phyloP scores from a whole-genome alignment of 2,888 invertebrate species.

The Leptarthrus brevirostris region DNA sequence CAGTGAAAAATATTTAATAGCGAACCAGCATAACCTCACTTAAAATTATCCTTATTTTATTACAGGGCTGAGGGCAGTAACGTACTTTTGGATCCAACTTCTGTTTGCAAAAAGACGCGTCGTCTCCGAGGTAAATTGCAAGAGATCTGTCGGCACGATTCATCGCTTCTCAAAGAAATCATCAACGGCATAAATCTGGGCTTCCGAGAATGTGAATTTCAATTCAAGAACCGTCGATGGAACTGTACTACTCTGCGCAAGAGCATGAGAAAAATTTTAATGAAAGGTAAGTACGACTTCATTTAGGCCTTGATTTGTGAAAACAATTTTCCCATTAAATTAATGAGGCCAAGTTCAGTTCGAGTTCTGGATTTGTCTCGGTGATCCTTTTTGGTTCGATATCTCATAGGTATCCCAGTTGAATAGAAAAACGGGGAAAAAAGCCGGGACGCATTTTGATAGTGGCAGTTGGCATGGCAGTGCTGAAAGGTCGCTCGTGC shows the following conservation, averaged over 20 bases:
- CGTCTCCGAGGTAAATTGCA: slow-evolving; percentile 81
- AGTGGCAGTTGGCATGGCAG: not conserved
- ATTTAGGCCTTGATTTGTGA: slow-evolving; percentile 54
- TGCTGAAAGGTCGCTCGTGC: slow-evolving; percentile 49
- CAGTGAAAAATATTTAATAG: too few relatives aligned
- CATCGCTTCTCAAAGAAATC: slow-evolving; percentile 83
- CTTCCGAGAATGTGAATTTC: slow-evolving; percentile 87
- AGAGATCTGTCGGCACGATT: slow-evolving; percentile 87
- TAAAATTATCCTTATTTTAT: too few relatives aligned
- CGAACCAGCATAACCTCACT: too few relatives aligned
- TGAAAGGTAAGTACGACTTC: slow-evolving; percentile 76
- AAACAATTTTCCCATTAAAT: slow-evolving; percentile 58
- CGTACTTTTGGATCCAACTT: slow-evolving; percentile 87
- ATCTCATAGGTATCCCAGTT: not conserved
- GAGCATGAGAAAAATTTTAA: slow-evolving; percentile 85
- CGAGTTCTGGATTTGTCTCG: slow-evolving; percentile 12
- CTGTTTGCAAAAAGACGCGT: slow-evolving; percentile 88
- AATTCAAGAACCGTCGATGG: slow-evolving; percentile 88
- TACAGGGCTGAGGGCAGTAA: slow-evolving; percentile 85
- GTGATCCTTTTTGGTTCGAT: slow-evolving; percentile 33
- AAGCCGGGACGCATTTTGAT: not conserved
- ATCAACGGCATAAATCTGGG: slow-evolving; percentile 84
- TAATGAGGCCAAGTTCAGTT: slow-evolving; percentile 54
- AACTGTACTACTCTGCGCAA: slow-evolving; percentile 86
- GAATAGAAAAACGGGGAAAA: not conserved